phyloP scores from a whole-genome alignment of 2,113 vertebrate genomes.

The Pardalotus punctatus region DNA sequence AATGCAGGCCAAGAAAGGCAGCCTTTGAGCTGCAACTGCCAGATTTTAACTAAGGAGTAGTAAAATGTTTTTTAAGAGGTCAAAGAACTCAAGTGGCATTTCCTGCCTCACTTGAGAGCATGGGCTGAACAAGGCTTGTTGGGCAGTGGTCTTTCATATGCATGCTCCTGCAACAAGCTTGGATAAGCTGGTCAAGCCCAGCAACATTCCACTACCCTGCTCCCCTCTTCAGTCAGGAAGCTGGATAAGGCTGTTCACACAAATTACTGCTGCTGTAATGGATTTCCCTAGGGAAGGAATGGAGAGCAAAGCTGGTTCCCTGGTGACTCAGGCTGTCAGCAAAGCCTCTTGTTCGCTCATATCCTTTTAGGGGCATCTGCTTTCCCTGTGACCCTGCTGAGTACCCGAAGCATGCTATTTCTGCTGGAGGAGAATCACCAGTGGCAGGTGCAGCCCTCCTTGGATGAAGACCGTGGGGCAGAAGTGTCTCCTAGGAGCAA shows the following conservation, averaged over 20 bases:
- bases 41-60: not conserved
- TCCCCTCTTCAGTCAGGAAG: not conserved
- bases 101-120: not conserved
- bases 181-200: not conserved
- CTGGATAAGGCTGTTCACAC: not conserved
- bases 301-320: conserved; percentile 27
- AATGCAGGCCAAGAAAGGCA: conserved; percentile 21
- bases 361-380: conserved; percentile 55
- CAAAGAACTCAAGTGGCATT: not conserved
- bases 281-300: not conserved
- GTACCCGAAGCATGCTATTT: conserved; percentile 73
- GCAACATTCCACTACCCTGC: not conserved
- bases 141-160: not conserved
- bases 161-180: not conserved
- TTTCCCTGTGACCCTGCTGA: conserved; percentile 74
- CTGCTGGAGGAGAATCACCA: conserved; percentile 77
- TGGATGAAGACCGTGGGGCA: not conserved
- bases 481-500: not conserved
- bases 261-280: not conserved
- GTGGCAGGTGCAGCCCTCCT: conserved; percentile 38
- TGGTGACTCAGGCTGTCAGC: conserved; percentile 45
- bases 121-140: not conserved
- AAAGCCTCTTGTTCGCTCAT: not conserved
- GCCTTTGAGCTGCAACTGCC: not conserved
- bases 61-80: not conserved